phyloP scores from a whole-genome alignment of 2,888 invertebrate genomes.

The Spodoptera picta region DNA sequence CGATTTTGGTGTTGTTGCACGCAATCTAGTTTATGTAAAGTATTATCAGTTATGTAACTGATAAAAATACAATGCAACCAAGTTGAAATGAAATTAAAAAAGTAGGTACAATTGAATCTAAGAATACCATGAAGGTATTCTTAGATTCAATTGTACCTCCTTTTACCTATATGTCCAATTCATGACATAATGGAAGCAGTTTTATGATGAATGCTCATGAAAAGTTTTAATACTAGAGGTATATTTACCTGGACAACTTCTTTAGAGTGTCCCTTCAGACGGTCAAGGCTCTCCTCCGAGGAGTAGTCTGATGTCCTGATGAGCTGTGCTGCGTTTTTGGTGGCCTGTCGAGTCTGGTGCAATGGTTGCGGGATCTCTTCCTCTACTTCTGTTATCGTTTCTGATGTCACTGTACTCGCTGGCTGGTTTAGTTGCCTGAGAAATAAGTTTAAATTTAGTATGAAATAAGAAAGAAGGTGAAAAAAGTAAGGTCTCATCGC shows the following conservation, averaged over 20 bases:
- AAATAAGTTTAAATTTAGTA: background rate
- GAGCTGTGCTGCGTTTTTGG: conserved; percentile 64
- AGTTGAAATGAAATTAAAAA: too few relatives aligned
- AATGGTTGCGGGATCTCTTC: conserved; percentile 69
- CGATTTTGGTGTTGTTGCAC: too few relatives aligned
- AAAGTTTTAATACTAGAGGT: background rate
- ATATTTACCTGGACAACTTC: conserved; percentile 80
- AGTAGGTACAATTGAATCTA: too few relatives aligned
- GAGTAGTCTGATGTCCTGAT: conserved; percentile 90
- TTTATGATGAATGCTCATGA: conserved; percentile 1
- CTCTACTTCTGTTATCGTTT: conserved; percentile 66
- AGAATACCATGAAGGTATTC: too few relatives aligned
- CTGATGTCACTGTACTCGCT: conserved; percentile 62
- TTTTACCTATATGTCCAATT: too few relatives aligned
- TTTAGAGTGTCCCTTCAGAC: conserved; percentile 71
- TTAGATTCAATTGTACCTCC: too few relatives aligned
- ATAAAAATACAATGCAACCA: too few relatives aligned
- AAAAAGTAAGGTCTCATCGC: too few relatives aligned
- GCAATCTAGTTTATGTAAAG: too few relatives aligned
- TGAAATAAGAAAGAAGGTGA: too few relatives aligned
- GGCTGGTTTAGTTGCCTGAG: conserved; percentile 73
- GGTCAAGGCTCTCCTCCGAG: conserved; percentile 80
- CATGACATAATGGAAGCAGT: too few relatives aligned
- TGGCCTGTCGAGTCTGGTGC: conserved; percentile 74
- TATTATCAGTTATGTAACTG: too few relatives aligned